These are phyloP conservation scores for Morbakka virulenta DNA, from an alignment of 30 jellyfish, hydroid and myxozoan species.

Conservation along the genomic window DNA sequence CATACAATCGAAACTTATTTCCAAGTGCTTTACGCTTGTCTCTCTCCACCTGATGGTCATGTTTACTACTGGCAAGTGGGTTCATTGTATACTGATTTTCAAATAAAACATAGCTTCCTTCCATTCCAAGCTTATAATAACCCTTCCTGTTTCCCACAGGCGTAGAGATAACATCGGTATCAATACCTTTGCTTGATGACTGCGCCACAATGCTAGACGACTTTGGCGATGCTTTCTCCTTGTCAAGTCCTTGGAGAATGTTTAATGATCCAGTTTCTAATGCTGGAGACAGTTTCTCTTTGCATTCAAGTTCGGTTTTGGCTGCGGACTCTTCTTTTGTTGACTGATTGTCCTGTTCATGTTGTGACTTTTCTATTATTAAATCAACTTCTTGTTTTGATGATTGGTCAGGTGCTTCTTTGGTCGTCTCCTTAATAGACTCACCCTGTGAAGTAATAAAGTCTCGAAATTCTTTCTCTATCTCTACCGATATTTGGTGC, in stretches of 20 bases:
- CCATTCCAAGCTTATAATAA: slow-evolving; percentile 85
- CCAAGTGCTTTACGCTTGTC: slow-evolving; percentile 83
- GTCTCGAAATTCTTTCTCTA: slow-evolving; percentile 59
- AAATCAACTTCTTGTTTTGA: not conserved
- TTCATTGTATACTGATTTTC: slow-evolving; percentile 71
- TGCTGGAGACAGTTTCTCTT: not conserved
- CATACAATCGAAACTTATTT: slow-evolving; percentile 74
- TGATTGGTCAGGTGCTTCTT: not conserved
- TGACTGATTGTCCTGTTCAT: not conserved
- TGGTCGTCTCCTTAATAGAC: not conserved
- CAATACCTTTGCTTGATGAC: not conserved
- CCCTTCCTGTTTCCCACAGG: slow-evolving; percentile 46
- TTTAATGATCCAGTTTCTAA: not conserved
- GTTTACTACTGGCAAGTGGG: slow-evolving; percentile 84
- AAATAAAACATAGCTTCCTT: slow-evolving; percentile 63
- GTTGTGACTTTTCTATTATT: not conserved
- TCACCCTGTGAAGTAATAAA: slow-evolving; percentile 31
- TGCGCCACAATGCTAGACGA: not conserved
- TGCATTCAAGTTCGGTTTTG: not conserved
- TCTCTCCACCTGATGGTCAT: slow-evolving; percentile 83
- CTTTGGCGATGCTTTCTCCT: no score
- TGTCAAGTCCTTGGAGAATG: no score
- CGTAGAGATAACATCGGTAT: not conserved
- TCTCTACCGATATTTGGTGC: slow-evolving; percentile 57
- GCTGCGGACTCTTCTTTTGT: not conserved